Evolutionary conservation across 2,888 invertebrate species (phyloP).

Genomic region (Nemapogon koenigi): DNA sequence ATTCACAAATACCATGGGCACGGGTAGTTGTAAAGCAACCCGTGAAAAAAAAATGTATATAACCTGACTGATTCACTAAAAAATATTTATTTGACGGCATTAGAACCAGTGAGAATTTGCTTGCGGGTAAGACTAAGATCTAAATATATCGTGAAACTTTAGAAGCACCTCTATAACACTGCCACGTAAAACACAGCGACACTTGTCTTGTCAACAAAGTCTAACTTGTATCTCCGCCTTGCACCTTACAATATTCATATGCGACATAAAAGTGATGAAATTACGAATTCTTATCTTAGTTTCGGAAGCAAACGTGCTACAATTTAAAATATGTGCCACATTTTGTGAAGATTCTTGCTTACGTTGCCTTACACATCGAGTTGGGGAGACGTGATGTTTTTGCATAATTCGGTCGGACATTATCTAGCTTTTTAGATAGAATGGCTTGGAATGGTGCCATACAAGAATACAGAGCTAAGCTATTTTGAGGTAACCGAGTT

Average conservation of each 20-base stretch:
- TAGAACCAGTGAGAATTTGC: no score
- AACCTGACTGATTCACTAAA: no score
- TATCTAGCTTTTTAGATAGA: constrained; percentile 7
- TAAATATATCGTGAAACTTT: no score
- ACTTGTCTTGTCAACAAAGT: no score
- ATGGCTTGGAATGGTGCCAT: constrained; percentile 3
- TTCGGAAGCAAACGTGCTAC: constrained; percentile 4
- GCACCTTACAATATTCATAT: neutral
- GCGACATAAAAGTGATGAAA: neutral
- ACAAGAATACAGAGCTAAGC: constrained; percentile 1
- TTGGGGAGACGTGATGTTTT: constrained; percentile 4
- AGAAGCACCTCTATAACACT: no score
- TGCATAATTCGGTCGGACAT: constrained; percentile 5
- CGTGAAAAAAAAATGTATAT: no score
- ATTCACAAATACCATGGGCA: no score
- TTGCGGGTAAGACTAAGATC: no score
- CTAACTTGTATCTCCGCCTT: neutral
- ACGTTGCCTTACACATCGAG: constrained; percentile 6
- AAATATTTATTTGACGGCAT: no score
- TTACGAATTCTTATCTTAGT: constrained; percentile 7
- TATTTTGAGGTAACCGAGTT: neutral
- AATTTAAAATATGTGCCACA: constrained; percentile 8
- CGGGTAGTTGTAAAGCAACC: no score
- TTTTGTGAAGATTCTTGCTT: constrained; percentile 4
- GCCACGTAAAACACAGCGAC: no score